Conservation (phyloP, 1,140 invertebrate genomes). For the Coptotermes formosanus region DNA sequence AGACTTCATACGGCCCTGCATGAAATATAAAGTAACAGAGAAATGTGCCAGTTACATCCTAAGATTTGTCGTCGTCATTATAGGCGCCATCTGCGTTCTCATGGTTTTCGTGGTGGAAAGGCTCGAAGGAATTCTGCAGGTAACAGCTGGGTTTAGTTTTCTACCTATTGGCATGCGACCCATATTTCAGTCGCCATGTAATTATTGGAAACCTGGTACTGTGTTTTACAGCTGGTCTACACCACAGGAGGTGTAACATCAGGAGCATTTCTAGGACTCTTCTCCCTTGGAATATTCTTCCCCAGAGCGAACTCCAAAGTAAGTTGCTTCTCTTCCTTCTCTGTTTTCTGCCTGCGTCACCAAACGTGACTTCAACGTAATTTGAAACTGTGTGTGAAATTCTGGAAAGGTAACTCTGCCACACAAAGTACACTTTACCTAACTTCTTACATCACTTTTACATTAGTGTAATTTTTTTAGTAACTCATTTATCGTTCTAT, state of each 20-base stretch:
- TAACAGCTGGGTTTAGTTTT: constrained; percentile 32
- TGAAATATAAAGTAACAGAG: constrained; percentile 29
- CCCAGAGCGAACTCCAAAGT: constrained; percentile 75
- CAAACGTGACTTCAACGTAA: too few relatives aligned
- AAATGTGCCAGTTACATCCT: constrained; percentile 40
- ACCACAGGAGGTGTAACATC: constrained; percentile 57
- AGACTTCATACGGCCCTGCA: constrained; percentile 52
- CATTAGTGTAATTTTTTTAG: too few relatives aligned
- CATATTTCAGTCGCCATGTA: neutral
- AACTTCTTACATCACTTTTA: too few relatives aligned
- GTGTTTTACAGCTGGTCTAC: constrained; percentile 44
- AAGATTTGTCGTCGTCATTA: constrained; percentile 44
- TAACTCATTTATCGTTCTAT: too few relatives aligned
- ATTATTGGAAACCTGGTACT: neutral
- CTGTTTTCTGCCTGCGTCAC: too few relatives aligned
- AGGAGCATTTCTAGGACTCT: constrained; percentile 81
- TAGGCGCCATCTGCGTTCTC: constrained; percentile 46
- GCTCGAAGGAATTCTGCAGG: constrained; percentile 48
- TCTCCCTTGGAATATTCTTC: constrained; percentile 80
- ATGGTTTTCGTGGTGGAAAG: constrained; percentile 48
- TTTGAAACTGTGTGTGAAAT: too few relatives aligned
- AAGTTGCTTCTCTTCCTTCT: neutral
- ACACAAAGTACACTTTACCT: too few relatives aligned
- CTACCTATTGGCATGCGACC: neutral
- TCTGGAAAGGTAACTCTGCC: too few relatives aligned